phyloP scores from a whole-genome alignment of 2,113 vertebrate species.

The Phalacrocorax brasilianus region DNA sequence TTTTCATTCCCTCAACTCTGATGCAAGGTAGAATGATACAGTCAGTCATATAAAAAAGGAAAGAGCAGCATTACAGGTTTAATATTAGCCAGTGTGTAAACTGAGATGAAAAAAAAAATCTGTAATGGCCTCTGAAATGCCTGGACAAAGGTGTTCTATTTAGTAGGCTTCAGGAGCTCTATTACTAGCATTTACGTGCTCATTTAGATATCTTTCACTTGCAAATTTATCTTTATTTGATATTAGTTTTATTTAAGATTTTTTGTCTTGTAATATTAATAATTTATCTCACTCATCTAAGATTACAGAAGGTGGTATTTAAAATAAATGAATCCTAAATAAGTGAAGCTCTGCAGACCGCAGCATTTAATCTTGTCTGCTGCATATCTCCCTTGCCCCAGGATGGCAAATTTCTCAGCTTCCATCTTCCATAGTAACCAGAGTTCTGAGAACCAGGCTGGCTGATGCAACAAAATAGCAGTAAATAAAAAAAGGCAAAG shows the following conservation, averaged over 20 bases:
- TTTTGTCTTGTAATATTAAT: not conserved
- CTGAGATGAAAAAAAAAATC: not conserved
- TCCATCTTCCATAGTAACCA: not conserved
- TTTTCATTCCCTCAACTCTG: not conserved
- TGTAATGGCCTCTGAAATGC: not conserved
- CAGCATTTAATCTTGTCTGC: not conserved
- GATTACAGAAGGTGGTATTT: not conserved
- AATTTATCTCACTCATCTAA: not conserved
- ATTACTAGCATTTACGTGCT: not conserved
- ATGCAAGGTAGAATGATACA: not conserved
- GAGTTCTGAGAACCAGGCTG: not conserved
- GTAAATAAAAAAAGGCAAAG: slow-evolving; percentile 1
- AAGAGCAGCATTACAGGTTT: not conserved
- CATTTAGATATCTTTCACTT: not conserved
- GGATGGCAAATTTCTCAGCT: not conserved
- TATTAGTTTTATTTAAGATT: not conserved
- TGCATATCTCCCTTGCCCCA: not conserved
- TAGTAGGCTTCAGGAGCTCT: not conserved
- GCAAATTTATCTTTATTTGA: not conserved
- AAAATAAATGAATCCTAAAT: not conserved
- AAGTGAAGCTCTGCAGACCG: not conserved
- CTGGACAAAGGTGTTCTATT: not conserved
- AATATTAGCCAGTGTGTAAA: not conserved
- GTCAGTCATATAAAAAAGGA: not conserved
- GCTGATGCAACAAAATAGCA: slow-evolving; percentile 2